These are phyloP conservation scores for Bos taurus DNA, from an alignment of 2,113 vertebrate genomes.

Conservation along the genomic window DNA sequence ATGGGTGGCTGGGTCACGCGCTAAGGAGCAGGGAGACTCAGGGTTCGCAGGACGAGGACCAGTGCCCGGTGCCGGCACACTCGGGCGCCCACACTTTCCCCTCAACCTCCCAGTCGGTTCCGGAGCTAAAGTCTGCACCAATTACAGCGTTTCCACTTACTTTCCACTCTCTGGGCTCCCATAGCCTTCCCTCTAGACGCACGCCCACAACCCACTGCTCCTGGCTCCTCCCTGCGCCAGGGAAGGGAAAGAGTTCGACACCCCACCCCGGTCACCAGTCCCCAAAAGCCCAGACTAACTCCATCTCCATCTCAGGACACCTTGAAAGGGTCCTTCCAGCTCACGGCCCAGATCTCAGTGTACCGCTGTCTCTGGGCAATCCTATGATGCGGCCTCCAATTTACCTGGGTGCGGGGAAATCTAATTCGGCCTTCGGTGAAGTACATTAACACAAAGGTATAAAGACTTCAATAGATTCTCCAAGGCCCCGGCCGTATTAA, in stretches of 20 bases:
- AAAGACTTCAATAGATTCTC: constrained; percentile 39
- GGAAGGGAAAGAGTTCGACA: not conserved
- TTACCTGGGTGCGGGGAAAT: constrained; percentile 36
- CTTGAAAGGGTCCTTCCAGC: not conserved
- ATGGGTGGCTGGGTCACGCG: not conserved
- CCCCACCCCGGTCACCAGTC: not conserved
- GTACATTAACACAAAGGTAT: constrained; percentile 55
- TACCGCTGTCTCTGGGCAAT: not conserved
- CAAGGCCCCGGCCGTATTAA: not conserved
- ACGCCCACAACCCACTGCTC: not conserved
- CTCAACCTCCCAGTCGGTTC: not conserved
- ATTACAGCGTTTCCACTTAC: not conserved
- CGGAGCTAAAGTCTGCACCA: not conserved
- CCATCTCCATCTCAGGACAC: not conserved
- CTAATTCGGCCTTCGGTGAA: constrained; percentile 50
- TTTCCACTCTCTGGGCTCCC: not conserved
- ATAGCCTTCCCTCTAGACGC: not conserved
- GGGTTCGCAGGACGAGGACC: not conserved
- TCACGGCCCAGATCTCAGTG: not conserved
- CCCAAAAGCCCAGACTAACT: not conserved
- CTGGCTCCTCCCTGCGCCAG: constrained; percentile 46
- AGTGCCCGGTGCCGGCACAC: not conserved
- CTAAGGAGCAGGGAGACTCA: not conserved
- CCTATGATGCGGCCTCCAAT: not conserved
- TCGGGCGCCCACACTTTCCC: not conserved